phyloP scores from a whole-genome alignment of 1,140 invertebrate species.

The Heliconius hewitsoni region DNA sequence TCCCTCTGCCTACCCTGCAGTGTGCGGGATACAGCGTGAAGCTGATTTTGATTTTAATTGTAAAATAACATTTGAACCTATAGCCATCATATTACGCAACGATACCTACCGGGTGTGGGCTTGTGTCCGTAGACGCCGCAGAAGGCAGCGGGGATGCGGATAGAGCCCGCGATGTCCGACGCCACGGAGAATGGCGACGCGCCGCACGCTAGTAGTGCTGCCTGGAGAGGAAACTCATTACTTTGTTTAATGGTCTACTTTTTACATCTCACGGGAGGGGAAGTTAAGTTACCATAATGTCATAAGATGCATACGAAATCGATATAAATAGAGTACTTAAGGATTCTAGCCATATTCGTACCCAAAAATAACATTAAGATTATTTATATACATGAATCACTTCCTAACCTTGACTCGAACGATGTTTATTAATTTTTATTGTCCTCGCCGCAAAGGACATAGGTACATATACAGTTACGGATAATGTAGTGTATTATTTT shows the following conservation, averaged over 20 bases:
- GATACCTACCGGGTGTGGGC: conserved; percentile 85
- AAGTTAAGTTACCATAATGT: too few relatives aligned
- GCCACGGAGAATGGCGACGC: conserved; percentile 91
- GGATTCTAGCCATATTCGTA: background rate
- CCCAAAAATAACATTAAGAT: conserved; percentile 1
- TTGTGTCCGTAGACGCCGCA: conserved; percentile 95
- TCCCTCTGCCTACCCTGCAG: too few relatives aligned
- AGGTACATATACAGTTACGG: background rate
- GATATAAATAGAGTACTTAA: background rate
- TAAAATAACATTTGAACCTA: too few relatives aligned
- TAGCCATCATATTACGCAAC: too few relatives aligned
- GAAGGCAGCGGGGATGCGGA: conserved; percentile 91
- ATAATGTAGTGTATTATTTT: background rate
- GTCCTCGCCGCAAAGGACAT: conserved; percentile 1
- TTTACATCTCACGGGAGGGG: background rate
- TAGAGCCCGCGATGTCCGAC: conserved; percentile 93
- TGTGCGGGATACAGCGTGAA: too few relatives aligned
- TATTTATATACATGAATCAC: background rate
- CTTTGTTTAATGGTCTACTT: background rate
- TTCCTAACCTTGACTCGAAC: background rate
- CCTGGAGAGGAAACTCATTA: conserved; percentile 68
- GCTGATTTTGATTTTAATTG: too few relatives aligned
- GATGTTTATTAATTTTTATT: background rate
- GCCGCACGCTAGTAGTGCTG: conserved; percentile 85
- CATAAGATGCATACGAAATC: too few relatives aligned